Conservation (phyloP, 2,888 invertebrate genomes). For the Elmis aenea region DNA sequence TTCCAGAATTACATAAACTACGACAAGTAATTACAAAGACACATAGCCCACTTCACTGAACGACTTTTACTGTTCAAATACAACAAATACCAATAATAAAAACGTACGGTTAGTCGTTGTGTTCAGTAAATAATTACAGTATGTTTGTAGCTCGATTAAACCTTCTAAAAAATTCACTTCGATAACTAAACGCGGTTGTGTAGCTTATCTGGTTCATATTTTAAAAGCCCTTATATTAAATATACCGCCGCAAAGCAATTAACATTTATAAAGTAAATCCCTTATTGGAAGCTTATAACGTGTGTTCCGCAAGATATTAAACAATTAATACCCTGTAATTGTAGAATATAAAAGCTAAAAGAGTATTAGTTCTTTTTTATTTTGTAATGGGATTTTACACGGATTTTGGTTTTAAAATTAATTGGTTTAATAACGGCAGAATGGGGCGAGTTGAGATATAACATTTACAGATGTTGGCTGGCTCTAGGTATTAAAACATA, state of each 20-base stretch:
- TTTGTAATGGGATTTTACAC: conserved; percentile 37
- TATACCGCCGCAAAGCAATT: conserved; percentile 37
- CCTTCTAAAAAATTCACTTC: conserved; percentile 15
- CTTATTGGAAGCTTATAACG: conserved; percentile 43
- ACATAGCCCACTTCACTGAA: conserved; percentile 39
- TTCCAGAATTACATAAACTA: conserved; percentile 47
- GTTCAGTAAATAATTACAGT: conserved; percentile 21
- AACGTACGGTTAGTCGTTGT: too few relatives aligned
- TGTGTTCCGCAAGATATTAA: conserved; percentile 47
- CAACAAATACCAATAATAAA: too few relatives aligned
- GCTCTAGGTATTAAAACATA: conserved; percentile 17
- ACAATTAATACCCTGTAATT: conserved; percentile 42
- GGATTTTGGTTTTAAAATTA: conserved; percentile 43
- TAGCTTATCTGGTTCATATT: conserved; percentile 27
- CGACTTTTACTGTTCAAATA: too few relatives aligned
- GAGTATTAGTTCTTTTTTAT: conserved; percentile 35
- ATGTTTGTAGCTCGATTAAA: too few relatives aligned
- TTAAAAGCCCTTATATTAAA: conserved; percentile 29
- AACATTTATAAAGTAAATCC: conserved; percentile 47
- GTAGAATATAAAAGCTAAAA: conserved; percentile 24
- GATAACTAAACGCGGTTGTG: conserved; percentile 13
- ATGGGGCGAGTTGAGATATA: conserved; percentile 29
- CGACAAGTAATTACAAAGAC: conserved; percentile 45
- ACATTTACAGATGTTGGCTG: conserved; percentile 15
- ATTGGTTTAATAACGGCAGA: conserved; percentile 42